phyloP scores from a whole-genome alignment of 2,113 vertebrate genomes.

The Strix aluco region DNA sequence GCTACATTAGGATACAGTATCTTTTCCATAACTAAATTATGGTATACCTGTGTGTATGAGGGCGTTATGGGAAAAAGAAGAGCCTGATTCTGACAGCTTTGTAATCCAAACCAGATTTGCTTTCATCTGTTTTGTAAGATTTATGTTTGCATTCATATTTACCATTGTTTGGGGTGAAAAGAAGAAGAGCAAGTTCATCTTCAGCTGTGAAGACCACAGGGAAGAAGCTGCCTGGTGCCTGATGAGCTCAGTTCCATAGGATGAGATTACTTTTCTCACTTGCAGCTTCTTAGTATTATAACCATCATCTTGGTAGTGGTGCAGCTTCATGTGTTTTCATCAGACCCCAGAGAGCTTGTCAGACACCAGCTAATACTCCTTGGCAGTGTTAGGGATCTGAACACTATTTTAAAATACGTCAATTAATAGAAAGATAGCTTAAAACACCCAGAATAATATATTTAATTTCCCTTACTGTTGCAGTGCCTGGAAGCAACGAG shows the following conservation, averaged over 20 bases:
- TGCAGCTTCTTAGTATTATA: not conserved
- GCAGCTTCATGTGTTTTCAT: slow-evolving; percentile 28
- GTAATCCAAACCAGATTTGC: not conserved
- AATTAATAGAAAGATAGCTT: slow-evolving; percentile 12
- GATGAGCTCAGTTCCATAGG: not conserved
- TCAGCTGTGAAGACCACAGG: not conserved
- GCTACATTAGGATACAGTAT: not conserved
- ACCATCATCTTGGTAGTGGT: not conserved
- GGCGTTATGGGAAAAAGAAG: not conserved
- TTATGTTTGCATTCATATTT: not conserved
- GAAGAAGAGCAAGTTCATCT: not conserved
- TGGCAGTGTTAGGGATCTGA: slow-evolving; percentile 30
- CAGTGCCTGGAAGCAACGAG: slow-evolving; percentile 90
- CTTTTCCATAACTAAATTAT: not conserved
- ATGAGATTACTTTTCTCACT: not conserved
- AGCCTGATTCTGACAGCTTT: not conserved
- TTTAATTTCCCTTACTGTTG: slow-evolving; percentile 23
- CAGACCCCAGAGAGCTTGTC: slow-evolving; percentile 14
- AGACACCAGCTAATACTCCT: slow-evolving; percentile 27
- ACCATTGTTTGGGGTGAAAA: not conserved
- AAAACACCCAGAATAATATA: slow-evolving; percentile 1
- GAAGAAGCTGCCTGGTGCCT: not conserved
- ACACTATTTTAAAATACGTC: slow-evolving; percentile 25
- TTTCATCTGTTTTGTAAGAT: not conserved
- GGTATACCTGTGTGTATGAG: not conserved